phyloP scores from a whole-genome alignment of 2,113 vertebrate genomes.

The Perognathus longimembris region DNA sequence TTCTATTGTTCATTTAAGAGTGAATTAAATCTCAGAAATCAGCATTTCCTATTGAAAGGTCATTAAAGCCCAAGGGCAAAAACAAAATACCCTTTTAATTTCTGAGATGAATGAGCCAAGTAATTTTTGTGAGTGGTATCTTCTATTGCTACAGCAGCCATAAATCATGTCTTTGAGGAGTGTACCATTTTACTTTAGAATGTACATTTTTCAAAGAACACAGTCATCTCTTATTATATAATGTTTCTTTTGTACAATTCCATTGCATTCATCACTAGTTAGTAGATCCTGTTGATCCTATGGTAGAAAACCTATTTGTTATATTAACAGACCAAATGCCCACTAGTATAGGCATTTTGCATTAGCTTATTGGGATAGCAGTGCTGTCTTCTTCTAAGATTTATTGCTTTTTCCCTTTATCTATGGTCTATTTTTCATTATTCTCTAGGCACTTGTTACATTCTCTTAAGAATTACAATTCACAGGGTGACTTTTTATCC shows the following conservation, averaged over 20 bases:
- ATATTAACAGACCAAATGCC: background rate
- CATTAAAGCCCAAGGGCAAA: constrained; percentile 61
- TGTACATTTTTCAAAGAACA: constrained; percentile 74
- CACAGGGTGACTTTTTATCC: background rate
- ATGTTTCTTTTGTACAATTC: constrained; percentile 76
- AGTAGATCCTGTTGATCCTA: constrained; percentile 54
- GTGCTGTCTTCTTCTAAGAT: background rate
- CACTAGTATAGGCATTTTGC: background rate
- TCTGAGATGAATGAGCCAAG: constrained; percentile 80
- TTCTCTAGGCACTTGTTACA: constrained; percentile 6
- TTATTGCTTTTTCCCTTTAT: constrained; percentile 11
- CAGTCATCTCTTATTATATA: constrained; percentile 67
- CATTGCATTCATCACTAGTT: constrained; percentile 42
- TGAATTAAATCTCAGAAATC: constrained; percentile 71
- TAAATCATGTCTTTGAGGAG: constrained; percentile 81
- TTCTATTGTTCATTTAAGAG: constrained; percentile 58
- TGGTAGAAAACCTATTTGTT: constrained; percentile 54
- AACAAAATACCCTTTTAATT: constrained; percentile 82
- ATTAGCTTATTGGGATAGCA: background rate
- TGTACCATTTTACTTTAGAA: constrained; percentile 80
- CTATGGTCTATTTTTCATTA: background rate
- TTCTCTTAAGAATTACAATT: constrained; percentile 43
- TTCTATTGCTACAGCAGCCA: constrained; percentile 76
- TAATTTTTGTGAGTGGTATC: constrained; percentile 75
- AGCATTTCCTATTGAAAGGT: constrained; percentile 65